A percentile compares a stretch with the other conserved stretches of the same genome.
phyloP scores from a whole-genome alignment of 2,113 vertebrate genomes.

The Grus americana region DNA sequence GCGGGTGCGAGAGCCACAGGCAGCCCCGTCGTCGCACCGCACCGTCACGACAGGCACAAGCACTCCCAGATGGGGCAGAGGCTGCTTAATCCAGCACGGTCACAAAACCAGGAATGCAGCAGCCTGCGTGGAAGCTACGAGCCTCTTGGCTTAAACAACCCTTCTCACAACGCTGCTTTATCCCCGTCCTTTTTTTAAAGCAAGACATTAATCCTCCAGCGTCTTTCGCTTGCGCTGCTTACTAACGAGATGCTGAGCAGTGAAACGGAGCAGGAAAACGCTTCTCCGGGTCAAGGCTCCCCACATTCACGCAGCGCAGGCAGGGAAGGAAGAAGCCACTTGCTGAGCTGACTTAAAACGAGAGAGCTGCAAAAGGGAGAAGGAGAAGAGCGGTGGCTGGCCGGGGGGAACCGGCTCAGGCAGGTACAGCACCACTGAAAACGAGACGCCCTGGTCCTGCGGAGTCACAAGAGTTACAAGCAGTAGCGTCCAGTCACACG shows the following conservation, averaged over 20 bases:
- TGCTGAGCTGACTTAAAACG: neutral
- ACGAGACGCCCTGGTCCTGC: neutral
- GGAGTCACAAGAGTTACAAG: neutral
- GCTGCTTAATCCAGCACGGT: neutral
- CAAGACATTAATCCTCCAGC: neutral
- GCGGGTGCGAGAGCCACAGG: neutral
- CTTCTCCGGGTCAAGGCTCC: neutral
- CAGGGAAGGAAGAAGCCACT: neutral
- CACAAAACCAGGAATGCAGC: too few relatives aligned
- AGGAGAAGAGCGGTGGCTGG: neutral
- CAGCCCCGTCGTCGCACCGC: neutral
- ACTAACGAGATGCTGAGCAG: neutral
- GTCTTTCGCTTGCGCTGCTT: neutral
- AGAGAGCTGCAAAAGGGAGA: neutral
- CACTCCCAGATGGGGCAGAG: too few relatives aligned
- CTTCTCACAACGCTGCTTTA: neutral
- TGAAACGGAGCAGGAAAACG: neutral
- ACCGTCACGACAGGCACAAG: rapidly evolving
- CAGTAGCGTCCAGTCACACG: neutral
- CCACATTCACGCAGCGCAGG: neutral
- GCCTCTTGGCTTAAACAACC: neutral
- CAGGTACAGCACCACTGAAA: neutral
- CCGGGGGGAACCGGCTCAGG: neutral
- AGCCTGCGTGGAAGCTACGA: neutral
- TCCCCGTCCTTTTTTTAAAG: neutral